phyloP scores from a whole-genome alignment of 1,140 invertebrate genomes.

The Eulimnadia texana region DNA sequence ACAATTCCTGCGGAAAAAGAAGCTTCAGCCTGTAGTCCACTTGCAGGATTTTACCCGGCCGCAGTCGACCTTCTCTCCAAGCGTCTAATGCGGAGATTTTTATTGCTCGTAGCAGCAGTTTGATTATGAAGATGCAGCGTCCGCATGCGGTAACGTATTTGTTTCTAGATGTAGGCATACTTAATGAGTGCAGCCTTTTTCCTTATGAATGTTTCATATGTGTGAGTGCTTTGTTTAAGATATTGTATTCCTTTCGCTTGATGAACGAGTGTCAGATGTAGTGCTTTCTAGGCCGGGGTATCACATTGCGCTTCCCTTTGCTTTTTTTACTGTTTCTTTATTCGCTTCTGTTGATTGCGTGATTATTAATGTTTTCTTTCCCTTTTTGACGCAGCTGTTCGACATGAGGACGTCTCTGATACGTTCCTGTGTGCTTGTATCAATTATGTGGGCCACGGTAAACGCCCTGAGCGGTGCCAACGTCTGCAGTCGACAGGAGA shows the following conservation, averaged over 20 bases:
- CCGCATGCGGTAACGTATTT: too few relatives aligned
- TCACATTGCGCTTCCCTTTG: not conserved
- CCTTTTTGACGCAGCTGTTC: not conserved
- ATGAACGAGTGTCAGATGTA: not conserved
- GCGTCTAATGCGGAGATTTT: too few relatives aligned
- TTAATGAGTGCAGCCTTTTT: too few relatives aligned
- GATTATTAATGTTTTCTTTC: not conserved
- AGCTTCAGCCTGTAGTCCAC: too few relatives aligned
- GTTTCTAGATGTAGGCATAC: too few relatives aligned
- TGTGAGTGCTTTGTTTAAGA: not conserved
- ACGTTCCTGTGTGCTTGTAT: not conserved
- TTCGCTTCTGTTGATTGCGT: not conserved
- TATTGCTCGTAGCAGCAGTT: too few relatives aligned
- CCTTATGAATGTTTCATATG: too few relatives aligned
- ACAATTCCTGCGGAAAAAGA: too few relatives aligned
- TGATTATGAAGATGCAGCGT: too few relatives aligned
- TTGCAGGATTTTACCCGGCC: too few relatives aligned
- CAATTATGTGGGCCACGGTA: not conserved
- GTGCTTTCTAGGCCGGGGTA: not conserved
- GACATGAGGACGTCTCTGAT: not conserved
- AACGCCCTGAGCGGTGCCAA: constrained; percentile 35
- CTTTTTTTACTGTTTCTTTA: not conserved
- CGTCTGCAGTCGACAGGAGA: constrained; percentile 38
- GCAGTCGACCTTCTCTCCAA: too few relatives aligned
- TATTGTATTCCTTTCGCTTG: not conserved